These are phyloP conservation scores for Caiman crocodilus DNA, from an alignment of 2,797 vertebrate species.

Conservation along the genomic window DNA sequence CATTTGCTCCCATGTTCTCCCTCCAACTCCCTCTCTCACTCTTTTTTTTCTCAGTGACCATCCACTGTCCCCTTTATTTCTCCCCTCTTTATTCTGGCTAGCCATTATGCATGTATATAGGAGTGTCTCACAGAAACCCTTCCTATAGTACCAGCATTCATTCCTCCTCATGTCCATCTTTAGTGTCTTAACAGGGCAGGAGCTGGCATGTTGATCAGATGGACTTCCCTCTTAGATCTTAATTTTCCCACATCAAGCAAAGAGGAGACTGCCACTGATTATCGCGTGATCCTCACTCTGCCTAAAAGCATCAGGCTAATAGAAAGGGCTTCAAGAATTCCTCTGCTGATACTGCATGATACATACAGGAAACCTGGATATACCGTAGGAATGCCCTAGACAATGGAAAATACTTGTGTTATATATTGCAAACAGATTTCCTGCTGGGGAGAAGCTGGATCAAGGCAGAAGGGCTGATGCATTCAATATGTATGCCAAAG, in stretches of 20 bases:
- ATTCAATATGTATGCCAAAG: accelerated
- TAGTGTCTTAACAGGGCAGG: neutral
- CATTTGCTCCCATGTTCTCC: neutral
- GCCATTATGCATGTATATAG: neutral
- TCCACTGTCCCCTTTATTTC: neutral
- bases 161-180: neutral
- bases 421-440: neutral
- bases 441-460: neutral
- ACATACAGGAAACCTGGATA: neutral
- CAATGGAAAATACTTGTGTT: neutral
- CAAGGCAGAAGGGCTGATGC: neutral
- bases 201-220: too few relatives aligned
- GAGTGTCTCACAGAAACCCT: neutral
- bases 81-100: neutral
- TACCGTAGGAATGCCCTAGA: neutral
- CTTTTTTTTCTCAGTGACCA: neutral
- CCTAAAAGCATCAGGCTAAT: neutral
- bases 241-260: neutral
- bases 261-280: neutral
- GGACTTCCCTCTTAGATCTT: neutral
- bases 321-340: neutral
- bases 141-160: neutral
- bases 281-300: neutral
- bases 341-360: neutral
- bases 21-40: neutral